Base-by-base conservation (phyloP, 2,113 vertebrate species). In the Dasyprocta punctata region DNA sequence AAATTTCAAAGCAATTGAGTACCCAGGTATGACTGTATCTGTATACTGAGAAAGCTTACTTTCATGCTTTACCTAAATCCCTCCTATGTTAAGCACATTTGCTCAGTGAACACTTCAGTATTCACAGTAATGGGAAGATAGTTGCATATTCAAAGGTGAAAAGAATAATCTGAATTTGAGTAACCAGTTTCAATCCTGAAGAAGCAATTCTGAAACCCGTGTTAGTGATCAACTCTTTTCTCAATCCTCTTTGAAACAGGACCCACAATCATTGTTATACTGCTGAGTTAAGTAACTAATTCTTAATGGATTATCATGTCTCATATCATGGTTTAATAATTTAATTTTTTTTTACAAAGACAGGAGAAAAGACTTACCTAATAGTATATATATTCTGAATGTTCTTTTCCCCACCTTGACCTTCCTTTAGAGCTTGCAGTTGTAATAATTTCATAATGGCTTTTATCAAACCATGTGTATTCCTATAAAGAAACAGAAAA, bases 401-500 rank as follows among this genome's bases (percentile, higher is more conserved):
- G 78, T 83, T 63, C 0, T 96, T 93, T 26, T 98, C 97, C 91
- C 41, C 92, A 85, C 97, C 97, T 75, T 98, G 97, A 92, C 97
- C 98, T 96, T 97, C 95, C 49, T 98, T 98, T 96, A 98, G 11
- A 13, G 99, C 99, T 97, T 99, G 99, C 97, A 99, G 99, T 93
- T 99, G 99, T 36, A 99, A 98, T 90, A 99, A 98, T 90, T 98
- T 99, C 86, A 98, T 98, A 75, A 99, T 97, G 73, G 99, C 98
- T 98, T 99, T 99, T 33, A 99, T 97, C 95, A 99, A 99, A n/a
- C 99, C 99, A 22, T 99, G 99, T 38, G 99, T 98, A 92, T 99
- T 99, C 95, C 99, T 99, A 98, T 94, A 63, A 93, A 98, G n/a
- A 98, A 86, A 95, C 93, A 92, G 56, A 56, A 86, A 13, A 98